Evolutionary conservation across 2,888 invertebrate species (phyloP).

Genomic region (Acanthoscelides obtectus): DNA sequence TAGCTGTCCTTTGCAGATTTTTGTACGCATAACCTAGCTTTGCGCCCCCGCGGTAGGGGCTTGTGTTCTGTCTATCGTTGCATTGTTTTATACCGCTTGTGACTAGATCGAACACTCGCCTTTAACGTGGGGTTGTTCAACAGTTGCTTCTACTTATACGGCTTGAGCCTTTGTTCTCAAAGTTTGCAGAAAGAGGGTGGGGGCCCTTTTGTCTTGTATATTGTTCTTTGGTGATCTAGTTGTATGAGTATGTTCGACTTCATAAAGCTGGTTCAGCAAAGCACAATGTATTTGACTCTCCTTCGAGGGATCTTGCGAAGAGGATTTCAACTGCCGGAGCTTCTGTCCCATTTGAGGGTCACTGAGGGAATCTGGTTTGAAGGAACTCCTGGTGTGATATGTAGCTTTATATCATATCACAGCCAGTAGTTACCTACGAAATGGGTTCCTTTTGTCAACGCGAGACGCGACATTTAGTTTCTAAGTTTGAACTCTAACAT

Average conservation of each 20-base stretch:
- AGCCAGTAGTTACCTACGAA: slow-evolving; percentile 51
- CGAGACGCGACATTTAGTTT: neutral
- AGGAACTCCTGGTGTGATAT: slow-evolving; percentile 51
- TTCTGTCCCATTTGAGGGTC: slow-evolving; percentile 4
- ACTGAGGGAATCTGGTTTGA: slow-evolving; percentile 45
- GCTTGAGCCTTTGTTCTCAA: neutral
- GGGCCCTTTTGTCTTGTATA: slow-evolving; percentile 37
- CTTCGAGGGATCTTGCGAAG: slow-evolving; percentile 25
- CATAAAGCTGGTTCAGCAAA: slow-evolving; percentile 51
- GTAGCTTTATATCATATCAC: slow-evolving; percentile 46
- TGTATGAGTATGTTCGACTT: slow-evolving; percentile 45
- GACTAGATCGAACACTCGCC: slow-evolving; percentile 49
- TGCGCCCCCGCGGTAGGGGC: slow-evolving; percentile 33
- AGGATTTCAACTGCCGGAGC: slow-evolving; percentile 7
- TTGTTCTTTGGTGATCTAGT: slow-evolving; percentile 51
- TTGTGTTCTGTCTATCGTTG: slow-evolving; percentile 44
- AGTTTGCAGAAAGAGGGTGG: neutral
- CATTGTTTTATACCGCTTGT: slow-evolving; percentile 32
- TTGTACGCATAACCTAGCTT: neutral
- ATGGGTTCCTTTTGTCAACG: slow-evolving; percentile 37
- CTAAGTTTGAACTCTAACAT: neutral
- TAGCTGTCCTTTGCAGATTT: neutral
- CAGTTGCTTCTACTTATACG: slow-evolving; percentile 4
- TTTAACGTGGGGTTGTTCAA: slow-evolving; percentile 34
- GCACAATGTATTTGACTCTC: slow-evolving; percentile 46